Conservation (phyloP, 2,888 invertebrate genomes). For the Schizotus pectinicornis region DNA sequence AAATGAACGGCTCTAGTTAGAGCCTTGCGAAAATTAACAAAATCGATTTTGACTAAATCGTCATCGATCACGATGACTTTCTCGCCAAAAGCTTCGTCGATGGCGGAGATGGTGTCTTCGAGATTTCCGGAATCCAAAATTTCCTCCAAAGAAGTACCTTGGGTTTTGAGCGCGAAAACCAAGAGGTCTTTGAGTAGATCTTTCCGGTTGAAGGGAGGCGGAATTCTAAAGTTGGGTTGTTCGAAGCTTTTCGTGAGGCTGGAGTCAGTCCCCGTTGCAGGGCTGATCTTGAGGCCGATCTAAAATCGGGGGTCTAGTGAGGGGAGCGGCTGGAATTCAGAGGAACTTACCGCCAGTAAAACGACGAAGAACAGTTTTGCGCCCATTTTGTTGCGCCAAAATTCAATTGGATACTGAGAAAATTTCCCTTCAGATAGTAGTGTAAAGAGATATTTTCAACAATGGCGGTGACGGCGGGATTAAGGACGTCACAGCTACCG, state of each 20-base stretch:
- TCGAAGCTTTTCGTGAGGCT: background rate
- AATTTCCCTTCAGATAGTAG: too few relatives aligned
- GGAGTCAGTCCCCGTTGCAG: background rate
- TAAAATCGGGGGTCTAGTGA: background rate
- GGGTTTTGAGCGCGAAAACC: slow-evolving; percentile 1
- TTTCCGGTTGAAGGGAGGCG: background rate
- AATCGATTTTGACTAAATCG: slow-evolving; percentile 6
- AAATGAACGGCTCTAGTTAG: background rate
- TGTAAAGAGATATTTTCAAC: too few relatives aligned
- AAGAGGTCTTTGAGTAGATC: background rate
- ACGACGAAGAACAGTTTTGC: too few relatives aligned
- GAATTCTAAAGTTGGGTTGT: background rate
- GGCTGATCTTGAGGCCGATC: too few relatives aligned
- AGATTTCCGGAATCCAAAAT: slow-evolving; percentile 3
- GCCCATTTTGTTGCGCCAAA: too few relatives aligned
- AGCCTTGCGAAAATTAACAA: background rate
- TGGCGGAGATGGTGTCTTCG: background rate
- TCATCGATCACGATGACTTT: slow-evolving; percentile 6
- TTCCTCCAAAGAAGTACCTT: slow-evolving; percentile 8
- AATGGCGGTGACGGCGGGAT: too few relatives aligned
- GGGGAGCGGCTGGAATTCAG: too few relatives aligned
- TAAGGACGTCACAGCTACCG: too few relatives aligned
- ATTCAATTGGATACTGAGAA: too few relatives aligned
- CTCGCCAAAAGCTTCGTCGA: slow-evolving; percentile 4
- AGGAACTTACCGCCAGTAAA: too few relatives aligned